These are phyloP conservation scores for Isoperla grammatica DNA, from an alignment of 2,888 invertebrate genomes.

Conservation along the genomic window DNA sequence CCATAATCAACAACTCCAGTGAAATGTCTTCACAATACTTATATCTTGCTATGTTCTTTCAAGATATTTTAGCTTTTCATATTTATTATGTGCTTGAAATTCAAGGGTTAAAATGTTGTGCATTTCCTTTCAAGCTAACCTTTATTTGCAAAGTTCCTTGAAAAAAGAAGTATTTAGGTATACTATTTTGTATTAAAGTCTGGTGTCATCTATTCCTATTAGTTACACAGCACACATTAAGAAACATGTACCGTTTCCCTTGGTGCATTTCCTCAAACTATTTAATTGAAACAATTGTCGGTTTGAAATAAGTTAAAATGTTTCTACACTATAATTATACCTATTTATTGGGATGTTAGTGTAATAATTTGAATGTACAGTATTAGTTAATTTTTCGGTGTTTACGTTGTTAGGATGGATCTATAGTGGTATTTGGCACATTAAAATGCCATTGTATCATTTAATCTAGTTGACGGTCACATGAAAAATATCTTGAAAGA, in stretches of 20 bases:
- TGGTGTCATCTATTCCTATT: background rate
- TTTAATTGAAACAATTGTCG: too few species aligned
- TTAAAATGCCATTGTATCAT: too few species aligned
- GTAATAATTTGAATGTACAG: too few species aligned
- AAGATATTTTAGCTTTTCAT: slow-evolving; percentile 27
- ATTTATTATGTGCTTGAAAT: background rate
- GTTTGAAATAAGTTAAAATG: too few species aligned
- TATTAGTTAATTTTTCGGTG: too few species aligned
- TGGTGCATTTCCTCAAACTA: too few species aligned
- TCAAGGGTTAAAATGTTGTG: background rate
- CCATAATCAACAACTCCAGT: slow-evolving; percentile 21
- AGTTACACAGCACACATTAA: too few species aligned
- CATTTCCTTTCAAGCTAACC: background rate
- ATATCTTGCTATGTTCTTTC: slow-evolving; percentile 27
- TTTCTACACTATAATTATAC: too few species aligned
- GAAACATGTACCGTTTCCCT: too few species aligned
- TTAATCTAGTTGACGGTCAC: background rate
- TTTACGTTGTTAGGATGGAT: too few species aligned
- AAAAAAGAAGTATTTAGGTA: slow-evolving; percentile 1
- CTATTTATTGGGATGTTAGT: too few species aligned
- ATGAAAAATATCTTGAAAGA: slow-evolving; percentile 34
- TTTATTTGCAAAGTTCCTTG: background rate
- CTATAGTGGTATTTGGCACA: too few species aligned
- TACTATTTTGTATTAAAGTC: background rate
- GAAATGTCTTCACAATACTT: slow-evolving; percentile 28